phyloP scores from a whole-genome alignment of 2,888 invertebrate species.

The Neria commutata region DNA sequence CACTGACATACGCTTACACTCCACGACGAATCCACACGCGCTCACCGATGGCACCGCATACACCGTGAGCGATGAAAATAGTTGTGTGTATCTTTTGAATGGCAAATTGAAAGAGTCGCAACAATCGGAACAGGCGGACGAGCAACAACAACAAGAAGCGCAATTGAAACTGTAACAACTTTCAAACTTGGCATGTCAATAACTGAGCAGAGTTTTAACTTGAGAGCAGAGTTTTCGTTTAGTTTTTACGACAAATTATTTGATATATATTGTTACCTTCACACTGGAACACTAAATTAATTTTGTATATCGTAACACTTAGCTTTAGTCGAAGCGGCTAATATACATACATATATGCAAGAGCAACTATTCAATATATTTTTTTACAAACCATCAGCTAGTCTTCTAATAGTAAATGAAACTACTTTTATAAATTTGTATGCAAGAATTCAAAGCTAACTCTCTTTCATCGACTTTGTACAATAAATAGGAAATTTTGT shows the following conservation, averaged over 20 bases:
- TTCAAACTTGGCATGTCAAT: background rate
- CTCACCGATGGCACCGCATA: constrained; percentile 62
- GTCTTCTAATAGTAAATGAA: too few species aligned
- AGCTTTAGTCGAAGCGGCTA: too few species aligned
- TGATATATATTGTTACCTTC: too few species aligned
- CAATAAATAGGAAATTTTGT: too few species aligned
- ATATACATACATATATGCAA: too few species aligned
- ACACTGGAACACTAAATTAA: background rate
- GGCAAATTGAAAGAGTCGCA: background rate
- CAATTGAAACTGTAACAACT: background rate
- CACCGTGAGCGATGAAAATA: constrained; percentile 55
- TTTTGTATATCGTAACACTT: too few species aligned
- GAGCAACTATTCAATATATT: too few species aligned
- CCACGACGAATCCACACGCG: constrained; percentile 66
- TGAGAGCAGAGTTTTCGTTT: background rate
- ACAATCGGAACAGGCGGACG: background rate
- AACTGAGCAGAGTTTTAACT: background rate
- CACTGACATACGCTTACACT: constrained; percentile 64
- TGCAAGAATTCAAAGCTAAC: too few species aligned
- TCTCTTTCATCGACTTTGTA: too few species aligned
- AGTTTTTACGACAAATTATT: too few species aligned
- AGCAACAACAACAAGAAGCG: background rate
- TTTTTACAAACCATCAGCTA: too few species aligned
- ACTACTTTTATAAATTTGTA: too few species aligned
- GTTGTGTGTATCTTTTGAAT: constrained; percentile 54